These are phyloP conservation scores for Zhengitettix transpicula DNA, from an alignment of 2,888 invertebrate genomes.

Conservation along the genomic window DNA sequence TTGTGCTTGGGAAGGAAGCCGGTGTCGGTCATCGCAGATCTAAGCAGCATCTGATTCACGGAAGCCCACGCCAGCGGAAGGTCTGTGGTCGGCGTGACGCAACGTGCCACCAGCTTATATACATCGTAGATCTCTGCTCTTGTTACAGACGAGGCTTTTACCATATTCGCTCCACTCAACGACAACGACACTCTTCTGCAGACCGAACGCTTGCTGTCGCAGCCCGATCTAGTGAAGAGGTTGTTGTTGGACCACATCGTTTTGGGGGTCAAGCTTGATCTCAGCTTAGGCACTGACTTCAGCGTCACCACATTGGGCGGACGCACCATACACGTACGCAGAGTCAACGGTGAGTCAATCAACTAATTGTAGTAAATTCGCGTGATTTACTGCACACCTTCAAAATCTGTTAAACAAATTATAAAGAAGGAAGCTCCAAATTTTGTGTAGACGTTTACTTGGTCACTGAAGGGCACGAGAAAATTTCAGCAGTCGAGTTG, in stretches of 20 bases:
- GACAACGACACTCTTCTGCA: slow-evolving; percentile 23
- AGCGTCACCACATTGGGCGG: slow-evolving; percentile 32
- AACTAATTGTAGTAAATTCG: background rate
- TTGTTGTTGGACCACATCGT: slow-evolving; percentile 41
- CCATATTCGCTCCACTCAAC: slow-evolving; percentile 39
- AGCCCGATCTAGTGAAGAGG: slow-evolving; percentile 35
- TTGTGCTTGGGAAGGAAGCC: too few relatives aligned
- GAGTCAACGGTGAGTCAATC: slow-evolving; percentile 20
- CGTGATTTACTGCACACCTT: too few relatives aligned
- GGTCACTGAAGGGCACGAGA: too few relatives aligned
- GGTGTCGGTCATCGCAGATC: too few relatives aligned
- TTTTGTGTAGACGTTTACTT: too few relatives aligned
- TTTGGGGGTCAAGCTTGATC: slow-evolving; percentile 35
- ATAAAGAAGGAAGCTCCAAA: too few relatives aligned
- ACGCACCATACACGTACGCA: slow-evolving; percentile 23
- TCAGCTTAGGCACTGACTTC: slow-evolving; percentile 28
- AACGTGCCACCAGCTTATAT: too few relatives aligned
- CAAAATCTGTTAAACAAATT: too few relatives aligned
- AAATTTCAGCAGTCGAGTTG: too few relatives aligned
- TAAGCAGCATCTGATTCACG: too few relatives aligned
- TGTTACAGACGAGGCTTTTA: slow-evolving; percentile 38
- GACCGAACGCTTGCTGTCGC: slow-evolving; percentile 25
- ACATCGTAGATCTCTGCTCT: background rate
- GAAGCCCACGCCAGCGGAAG: too few relatives aligned
- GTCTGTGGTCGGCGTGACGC: too few relatives aligned